Percentiles rank a stretch among this genome's conserved stretches.
phyloP scores from a whole-genome alignment of 2,113 vertebrate species.

The Chiloscyllium plagiosum region DNA sequence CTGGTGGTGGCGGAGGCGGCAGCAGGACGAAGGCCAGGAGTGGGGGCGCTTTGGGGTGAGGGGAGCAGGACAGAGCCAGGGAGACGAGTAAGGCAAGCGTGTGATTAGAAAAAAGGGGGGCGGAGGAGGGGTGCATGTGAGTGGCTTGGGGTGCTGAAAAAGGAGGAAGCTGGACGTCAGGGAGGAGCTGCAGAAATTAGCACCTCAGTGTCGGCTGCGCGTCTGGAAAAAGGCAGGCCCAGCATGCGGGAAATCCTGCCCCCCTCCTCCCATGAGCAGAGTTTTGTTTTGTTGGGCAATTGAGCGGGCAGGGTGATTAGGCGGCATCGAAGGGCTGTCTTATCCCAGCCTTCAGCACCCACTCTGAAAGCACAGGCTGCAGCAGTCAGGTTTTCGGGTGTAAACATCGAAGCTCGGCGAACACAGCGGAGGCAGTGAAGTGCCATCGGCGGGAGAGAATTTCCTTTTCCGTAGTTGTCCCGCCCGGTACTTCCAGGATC shows the following conservation, averaged over 20 bases:
- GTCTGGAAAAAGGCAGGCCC: not conserved
- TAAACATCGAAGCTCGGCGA: not conserved
- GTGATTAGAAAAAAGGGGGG: not conserved
- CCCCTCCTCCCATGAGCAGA: too few species aligned
- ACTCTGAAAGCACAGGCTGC: not conserved
- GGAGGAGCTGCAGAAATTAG: slow-evolving; percentile 18
- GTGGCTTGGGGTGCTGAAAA: not conserved
- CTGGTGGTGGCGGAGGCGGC: too few species aligned
- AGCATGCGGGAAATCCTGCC: not conserved
- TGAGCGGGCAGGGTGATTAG: not conserved
- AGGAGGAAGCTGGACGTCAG: not conserved
- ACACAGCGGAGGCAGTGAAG: not conserved
- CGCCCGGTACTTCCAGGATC: not conserved
- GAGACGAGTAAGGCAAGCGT: not conserved
- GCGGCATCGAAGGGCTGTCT: too few species aligned
- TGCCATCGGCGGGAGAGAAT: not conserved
- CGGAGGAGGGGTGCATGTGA: too few species aligned
- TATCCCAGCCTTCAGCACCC: too few species aligned
- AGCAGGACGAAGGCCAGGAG: not conserved
- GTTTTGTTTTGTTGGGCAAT: too few species aligned
- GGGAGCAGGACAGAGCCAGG: not conserved
- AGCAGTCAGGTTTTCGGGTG: too few species aligned
- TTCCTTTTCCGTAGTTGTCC: not conserved
- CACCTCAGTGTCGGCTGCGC: not conserved
- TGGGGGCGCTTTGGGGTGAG: too few species aligned